Evolutionary conservation across 2,888 invertebrate genomes (phyloP).

Genomic region (Parapristionchus giblindavisi): DNA sequence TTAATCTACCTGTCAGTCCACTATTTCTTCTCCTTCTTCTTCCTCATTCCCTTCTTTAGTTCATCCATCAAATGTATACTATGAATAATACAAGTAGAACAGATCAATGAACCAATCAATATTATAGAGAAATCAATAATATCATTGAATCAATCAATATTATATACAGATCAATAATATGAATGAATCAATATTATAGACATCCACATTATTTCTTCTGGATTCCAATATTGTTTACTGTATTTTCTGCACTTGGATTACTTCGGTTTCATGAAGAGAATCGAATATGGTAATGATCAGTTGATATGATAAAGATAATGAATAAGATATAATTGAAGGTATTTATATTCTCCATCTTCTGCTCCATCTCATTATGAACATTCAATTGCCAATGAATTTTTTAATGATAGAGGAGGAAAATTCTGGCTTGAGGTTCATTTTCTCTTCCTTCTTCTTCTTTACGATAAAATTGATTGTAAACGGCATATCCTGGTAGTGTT

Average conservation of each 20-base stretch:
- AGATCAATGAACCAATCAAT: not conserved
- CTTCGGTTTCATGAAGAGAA: slow-evolving; percentile 61
- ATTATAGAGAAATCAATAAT: too few relatives aligned
- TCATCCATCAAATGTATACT: not conserved
- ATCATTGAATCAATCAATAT: not conserved
- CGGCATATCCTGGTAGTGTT: too few relatives aligned
- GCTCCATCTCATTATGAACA: slow-evolving; percentile 61
- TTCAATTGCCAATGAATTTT: slow-evolving; percentile 60
- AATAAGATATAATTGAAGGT: slow-evolving; percentile 16
- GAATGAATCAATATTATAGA: slow-evolving; percentile 40
- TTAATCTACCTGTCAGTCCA: too few relatives aligned
- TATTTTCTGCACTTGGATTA: slow-evolving; percentile 50
- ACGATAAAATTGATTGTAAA: too few relatives aligned
- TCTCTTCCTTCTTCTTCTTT: not conserved
- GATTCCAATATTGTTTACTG: slow-evolving; percentile 52
- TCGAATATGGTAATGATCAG: slow-evolving; percentile 58
- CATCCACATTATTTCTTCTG: slow-evolving; percentile 58
- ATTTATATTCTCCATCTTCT: slow-evolving; percentile 50
- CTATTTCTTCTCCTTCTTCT: not conserved
- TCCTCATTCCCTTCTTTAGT: not conserved
- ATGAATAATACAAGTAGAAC: not conserved
- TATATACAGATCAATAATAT: not conserved
- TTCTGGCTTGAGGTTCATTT: slow-evolving; percentile 60
- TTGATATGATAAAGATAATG: not conserved
- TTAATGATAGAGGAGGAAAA: slow-evolving; percentile 60